Percentiles rank a stretch among this genome's conserved stretches.
Evolutionary conservation across 2,888 invertebrate species (phyloP).

Genomic region (Calephelis perditalis): DNA sequence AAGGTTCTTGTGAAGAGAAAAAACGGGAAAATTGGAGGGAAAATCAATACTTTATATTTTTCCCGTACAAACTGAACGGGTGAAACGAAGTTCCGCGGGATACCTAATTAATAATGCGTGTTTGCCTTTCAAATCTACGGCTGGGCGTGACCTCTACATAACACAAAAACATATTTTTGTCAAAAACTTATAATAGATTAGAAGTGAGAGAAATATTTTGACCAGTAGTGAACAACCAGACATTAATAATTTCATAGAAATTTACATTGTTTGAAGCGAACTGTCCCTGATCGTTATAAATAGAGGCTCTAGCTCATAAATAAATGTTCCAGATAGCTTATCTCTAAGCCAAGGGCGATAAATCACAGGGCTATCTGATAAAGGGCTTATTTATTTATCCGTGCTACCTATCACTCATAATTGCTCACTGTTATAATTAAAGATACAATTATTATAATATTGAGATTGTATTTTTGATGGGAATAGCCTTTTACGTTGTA

Average conservation of each 20-base stretch:
- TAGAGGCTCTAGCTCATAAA: slow-evolving; percentile 49
- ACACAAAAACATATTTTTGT: too few relatives aligned
- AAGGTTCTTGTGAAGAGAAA: too few relatives aligned
- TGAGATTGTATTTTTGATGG: background rate
- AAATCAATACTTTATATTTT: too few relatives aligned
- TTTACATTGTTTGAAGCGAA: slow-evolving; percentile 53
- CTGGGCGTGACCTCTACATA: too few relatives aligned
- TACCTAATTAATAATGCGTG: too few relatives aligned
- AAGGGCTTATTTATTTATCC: slow-evolving; percentile 39
- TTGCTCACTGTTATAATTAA: slow-evolving; percentile 22
- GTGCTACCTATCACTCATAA: slow-evolving; percentile 26
- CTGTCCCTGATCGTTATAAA: slow-evolving; percentile 51
- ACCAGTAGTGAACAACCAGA: slow-evolving; percentile 32
- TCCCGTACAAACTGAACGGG: too few relatives aligned
- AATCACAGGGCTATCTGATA: slow-evolving; percentile 49
- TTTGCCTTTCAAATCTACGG: too few relatives aligned
- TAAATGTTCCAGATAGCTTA: slow-evolving; percentile 52
- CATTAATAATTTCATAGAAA: slow-evolving; percentile 46
- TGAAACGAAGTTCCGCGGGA: too few relatives aligned
- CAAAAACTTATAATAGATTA: too few relatives aligned
- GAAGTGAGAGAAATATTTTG: background rate
- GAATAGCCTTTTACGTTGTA: too few relatives aligned
- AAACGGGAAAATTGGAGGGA: too few relatives aligned
- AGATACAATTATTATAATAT: slow-evolving; percentile 1
- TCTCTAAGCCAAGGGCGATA: slow-evolving; percentile 48